Base-by-base conservation (phyloP, 2,888 invertebrate species). In the Loripinus fragilis region DNA sequence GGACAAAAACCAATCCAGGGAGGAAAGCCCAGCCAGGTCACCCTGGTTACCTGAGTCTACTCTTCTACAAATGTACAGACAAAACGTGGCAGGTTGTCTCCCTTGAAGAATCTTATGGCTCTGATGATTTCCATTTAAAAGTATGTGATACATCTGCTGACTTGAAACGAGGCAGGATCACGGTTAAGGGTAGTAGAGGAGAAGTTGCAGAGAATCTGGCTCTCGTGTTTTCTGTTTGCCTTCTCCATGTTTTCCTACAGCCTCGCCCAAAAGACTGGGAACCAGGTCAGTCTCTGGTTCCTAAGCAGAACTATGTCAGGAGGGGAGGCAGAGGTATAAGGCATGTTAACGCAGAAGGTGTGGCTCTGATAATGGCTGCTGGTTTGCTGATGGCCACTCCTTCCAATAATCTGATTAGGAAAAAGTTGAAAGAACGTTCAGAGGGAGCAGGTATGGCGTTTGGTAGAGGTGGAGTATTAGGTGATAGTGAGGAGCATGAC, bases 221-320 rank as follows among this genome's bases (percentile, higher is more conserved):
- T 45, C 86, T 93, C 74, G 93, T 94, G 25, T 94, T 94, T 87
- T 91, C 91, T 78, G 91, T 94, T 7, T 91, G 94, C 23, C 91
- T 94, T 15, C 90, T 94, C 3, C 94, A 94, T 87, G 94, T 94
- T 20, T 91, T 94, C 20, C 94, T 94, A 80, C 94, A 94, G 87
- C 94, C 94, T 2, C 92, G 94, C 41, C 91, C 91, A 3, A 75
- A 78, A 33, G 85, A 83, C 75, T 89, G 89, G 88, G 77, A 88
- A 71, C 89, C 90, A 38, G 87, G 87, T 2, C 70, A 88, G 65
- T 68, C 78, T 7, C 69, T 80, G 15, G 76, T 78, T 15, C 72
- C 76, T 20, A 55, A 78, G 20, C 67, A 71, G 41, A 79, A 72
- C 25, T 48, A 42, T 17, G 64, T 23, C 20, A 71, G 71, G 25